Evolutionary conservation across 2,888 invertebrate species (phyloP), one percentile per base, ranked within the genome.

Genomic region (Sussaba pulchella): DNA sequence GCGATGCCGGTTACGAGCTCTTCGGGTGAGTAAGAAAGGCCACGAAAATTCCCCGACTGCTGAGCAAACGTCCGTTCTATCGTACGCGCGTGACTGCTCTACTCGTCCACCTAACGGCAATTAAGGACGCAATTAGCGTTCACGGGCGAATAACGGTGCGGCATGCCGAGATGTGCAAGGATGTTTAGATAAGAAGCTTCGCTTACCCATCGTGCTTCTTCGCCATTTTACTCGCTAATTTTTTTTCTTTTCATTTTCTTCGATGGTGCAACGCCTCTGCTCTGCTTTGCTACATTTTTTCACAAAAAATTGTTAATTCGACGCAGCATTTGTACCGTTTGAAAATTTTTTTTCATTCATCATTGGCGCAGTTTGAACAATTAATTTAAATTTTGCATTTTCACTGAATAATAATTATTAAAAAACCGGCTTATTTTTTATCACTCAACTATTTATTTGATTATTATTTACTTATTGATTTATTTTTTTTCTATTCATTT

Each of bases 1-100:
- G 98, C 89, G 98, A 98, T 91, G 95, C 96, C 41, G 98, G 97
- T 12, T 98, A 97, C 92, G 97, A 98, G 91, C 94, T 98, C 12
- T 98, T 98, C 91, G 98, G 98, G 93, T 94, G 52, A 63, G 63
- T 24, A 31, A 64, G 24, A 36, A 14, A 17, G 24, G n/a, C 19
- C 24, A 21, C 61, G 39, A 61, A 66, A 73, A 54, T n/a, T n/a
- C n/a, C 31, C n/a, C 43, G 64, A 41, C 9, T 52, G 43, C 52
- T n/a, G 26, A 31, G 47, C 36, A 47, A 14, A 26, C 39, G 10
- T 45, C 39, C 26, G 54, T 26, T 19, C 19, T 43, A 43, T 43
- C 17, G 1, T 3, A 14, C 17, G 54, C 57, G 10, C 41, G 52
- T 12, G 17, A 43, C 1, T 57, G 26, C 26, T 57, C 57, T 10